A percentile compares a stretch with the other conserved stretches of the same genome.
These are phyloP conservation scores for Trachymyrmex septentrionalis DNA, from an alignment of 1,140 invertebrate genomes.

Conservation along the genomic window DNA sequence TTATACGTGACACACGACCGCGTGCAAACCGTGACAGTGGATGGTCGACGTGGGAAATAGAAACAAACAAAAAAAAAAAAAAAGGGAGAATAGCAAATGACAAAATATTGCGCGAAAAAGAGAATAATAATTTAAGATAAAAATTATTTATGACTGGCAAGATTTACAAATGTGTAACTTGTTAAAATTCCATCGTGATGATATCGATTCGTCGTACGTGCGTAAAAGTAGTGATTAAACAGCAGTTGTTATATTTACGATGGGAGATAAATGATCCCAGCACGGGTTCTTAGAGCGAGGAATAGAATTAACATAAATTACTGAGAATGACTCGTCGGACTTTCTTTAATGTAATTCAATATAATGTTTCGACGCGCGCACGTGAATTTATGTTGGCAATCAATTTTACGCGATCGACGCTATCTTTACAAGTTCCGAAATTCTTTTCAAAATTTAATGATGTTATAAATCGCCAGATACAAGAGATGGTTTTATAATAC, in stretches of 20 bases:
- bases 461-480: background rate
- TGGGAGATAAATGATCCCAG: constrained; percentile 37
- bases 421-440: background rate
- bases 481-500: background rate
- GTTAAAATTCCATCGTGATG: background rate
- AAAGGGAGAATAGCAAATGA: background rate
- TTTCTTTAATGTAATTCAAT: constrained; percentile 31
- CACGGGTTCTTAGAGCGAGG: constrained; percentile 4
- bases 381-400: constrained; percentile 8
- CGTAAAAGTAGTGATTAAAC: constrained; percentile 40
- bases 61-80: no score
- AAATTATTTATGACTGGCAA: constrained; percentile 25
- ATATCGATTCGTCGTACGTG: constrained; percentile 9
- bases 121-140: constrained; percentile 15
- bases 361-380: background rate
- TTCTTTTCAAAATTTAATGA: background rate
- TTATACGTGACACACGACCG: constrained; percentile 8
- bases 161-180: constrained; percentile 4
- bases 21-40: no score
- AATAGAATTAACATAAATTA: constrained; percentile 55
- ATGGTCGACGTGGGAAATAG: constrained; percentile 5
- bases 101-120: constrained; percentile 24
- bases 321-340: constrained; percentile 23
- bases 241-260: background rate
- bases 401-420: constrained; percentile 12